Evolutionary conservation across 2,888 invertebrate species (phyloP).

Genomic region (Caenorhabditis sinica): DNA sequence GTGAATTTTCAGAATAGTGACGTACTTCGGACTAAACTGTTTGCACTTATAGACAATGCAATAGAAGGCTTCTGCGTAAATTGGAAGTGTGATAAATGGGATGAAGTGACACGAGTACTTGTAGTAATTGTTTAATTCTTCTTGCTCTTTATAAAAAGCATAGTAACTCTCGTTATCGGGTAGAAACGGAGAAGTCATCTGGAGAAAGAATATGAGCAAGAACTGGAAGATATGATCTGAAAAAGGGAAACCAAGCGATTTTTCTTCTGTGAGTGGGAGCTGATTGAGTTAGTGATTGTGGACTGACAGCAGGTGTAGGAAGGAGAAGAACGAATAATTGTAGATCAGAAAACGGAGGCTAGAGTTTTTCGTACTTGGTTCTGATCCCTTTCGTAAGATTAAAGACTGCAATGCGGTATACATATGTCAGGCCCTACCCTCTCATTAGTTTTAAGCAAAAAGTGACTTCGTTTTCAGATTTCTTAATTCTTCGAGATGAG

Average conservation of each 20-base stretch:
- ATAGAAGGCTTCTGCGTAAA: conserved; percentile 45
- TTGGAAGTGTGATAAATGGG: conserved; percentile 41
- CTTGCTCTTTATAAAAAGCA: conserved; percentile 29
- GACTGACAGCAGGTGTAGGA: conserved; percentile 21
- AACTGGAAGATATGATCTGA: not conserved
- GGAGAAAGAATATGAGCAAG: not conserved
- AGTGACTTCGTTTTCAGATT: too few species aligned
- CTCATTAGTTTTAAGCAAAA: too few species aligned
- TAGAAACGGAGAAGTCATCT: not conserved
- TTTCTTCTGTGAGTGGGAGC: conserved; percentile 19
- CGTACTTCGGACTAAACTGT: conserved; percentile 50
- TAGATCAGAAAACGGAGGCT: conserved; percentile 23
- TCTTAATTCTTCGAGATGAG: too few species aligned
- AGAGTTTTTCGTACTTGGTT: not conserved
- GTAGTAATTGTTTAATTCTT: conserved; percentile 34
- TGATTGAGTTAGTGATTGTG: conserved; percentile 12
- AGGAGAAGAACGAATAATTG: not conserved
- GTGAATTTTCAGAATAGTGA: conserved; percentile 23
- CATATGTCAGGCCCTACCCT: not conserved
- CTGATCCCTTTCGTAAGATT: not conserved
- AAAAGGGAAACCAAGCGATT: not conserved
- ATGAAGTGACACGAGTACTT: conserved; percentile 28
- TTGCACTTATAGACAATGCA: conserved; percentile 45
- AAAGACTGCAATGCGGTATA: not conserved
- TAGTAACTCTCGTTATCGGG: conserved; percentile 46